A percentile compares a stretch with the other conserved stretches of the same genome.
These are phyloP conservation scores for Orbicella faveolata DNA, from an alignment of 64 coral and sea anemone genomes.

Conservation along the genomic window DNA sequence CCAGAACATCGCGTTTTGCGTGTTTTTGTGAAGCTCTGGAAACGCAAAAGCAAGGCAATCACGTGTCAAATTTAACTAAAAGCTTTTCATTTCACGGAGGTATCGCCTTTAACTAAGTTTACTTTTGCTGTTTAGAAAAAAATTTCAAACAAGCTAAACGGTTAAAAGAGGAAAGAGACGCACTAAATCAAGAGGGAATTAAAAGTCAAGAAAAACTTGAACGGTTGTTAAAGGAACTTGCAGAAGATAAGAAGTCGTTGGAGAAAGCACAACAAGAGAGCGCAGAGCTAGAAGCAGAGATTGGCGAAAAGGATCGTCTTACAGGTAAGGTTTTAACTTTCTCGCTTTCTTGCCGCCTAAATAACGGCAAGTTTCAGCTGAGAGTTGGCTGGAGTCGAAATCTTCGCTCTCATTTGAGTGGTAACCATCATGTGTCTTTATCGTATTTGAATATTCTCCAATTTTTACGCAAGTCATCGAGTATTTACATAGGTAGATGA, in stretches of 20 bases:
- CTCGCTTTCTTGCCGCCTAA: neutral
- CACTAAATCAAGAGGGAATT: constrained; percentile 50
- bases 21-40: too few species aligned
- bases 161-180: constrained; percentile 77
- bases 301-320: constrained; percentile 55
- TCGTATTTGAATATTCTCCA: too few species aligned
- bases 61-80: too few species aligned
- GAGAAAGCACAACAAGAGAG: constrained; percentile 59
- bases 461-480: too few species aligned
- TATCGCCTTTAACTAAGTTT: neutral
- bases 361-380: neutral
- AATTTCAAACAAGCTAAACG: constrained; percentile 92
- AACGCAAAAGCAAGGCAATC: too few species aligned
- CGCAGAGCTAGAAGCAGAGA: constrained; percentile 22
- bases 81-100: too few species aligned
- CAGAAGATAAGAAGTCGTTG: constrained; percentile 30
- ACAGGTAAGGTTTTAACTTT: constrained; percentile 40
- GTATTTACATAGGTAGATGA: too few species aligned
- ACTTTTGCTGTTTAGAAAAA: constrained; percentile 56
- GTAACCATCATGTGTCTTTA: too few species aligned
- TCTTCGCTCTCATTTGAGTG: too few species aligned
- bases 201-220: constrained; percentile 76
- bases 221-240: constrained; percentile 48
- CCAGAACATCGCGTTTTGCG: too few species aligned
- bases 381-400: neutral